Conservation (phyloP, 2,113 vertebrate genomes). For the Rhagologus leucostigma region DNA sequence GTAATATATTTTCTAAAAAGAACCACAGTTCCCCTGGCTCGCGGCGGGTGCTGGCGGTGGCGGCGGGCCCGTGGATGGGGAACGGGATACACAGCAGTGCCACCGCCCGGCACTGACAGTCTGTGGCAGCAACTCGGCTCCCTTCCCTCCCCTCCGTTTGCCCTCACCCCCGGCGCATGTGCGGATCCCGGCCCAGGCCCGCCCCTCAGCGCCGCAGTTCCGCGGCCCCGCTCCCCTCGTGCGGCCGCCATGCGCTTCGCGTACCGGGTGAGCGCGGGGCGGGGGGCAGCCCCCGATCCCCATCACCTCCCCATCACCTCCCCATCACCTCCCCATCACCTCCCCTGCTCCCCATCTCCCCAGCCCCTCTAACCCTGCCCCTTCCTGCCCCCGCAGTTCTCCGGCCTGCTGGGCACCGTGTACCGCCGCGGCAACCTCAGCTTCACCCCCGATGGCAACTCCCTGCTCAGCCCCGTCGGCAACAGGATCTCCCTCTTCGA, state of each 20-base stretch:
- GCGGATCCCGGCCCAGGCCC: background rate
- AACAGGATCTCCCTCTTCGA: constrained; percentile 91
- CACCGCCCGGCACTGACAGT: fast-evolving
- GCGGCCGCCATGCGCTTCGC: background rate
- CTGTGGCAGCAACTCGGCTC: fast-evolving
- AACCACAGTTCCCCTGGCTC: too few relatives aligned
- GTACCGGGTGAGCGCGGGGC: background rate
- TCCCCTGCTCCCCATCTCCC: background rate
- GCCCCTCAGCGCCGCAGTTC: background rate
- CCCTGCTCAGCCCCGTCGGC: constrained; percentile 90
- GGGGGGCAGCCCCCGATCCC: background rate
- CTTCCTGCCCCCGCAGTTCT: constrained; percentile 77
- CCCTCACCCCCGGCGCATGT: background rate
- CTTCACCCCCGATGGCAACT: constrained; percentile 87
- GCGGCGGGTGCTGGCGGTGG: fast-evolving
- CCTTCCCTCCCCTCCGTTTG: background rate
- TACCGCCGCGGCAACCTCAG: constrained; percentile 89
- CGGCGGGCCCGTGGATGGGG: fast-evolving
- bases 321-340: background rate
- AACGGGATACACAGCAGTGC: fast-evolving
- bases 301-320: background rate
- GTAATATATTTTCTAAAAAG: background rate
- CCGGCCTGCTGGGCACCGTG: constrained; percentile 89
- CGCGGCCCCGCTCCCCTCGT: background rate
- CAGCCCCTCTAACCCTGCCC: background rate